Evolutionary conservation across 2,888 invertebrate species (phyloP).

Genomic region (Cepaea hortensis): DNA sequence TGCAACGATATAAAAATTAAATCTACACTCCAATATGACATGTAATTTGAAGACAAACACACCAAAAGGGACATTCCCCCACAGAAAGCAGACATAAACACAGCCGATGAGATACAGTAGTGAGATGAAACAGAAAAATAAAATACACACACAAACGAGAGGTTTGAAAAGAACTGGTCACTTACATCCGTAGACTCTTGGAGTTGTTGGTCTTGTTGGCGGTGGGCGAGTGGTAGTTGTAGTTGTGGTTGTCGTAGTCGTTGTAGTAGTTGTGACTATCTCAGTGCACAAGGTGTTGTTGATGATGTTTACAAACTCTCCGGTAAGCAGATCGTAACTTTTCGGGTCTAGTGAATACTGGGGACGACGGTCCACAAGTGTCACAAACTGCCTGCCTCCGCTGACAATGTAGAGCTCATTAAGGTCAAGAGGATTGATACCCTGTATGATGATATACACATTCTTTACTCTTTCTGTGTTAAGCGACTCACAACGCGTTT

Average conservation of each 20-base stretch:
- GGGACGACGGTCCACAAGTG: not conserved
- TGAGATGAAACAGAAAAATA: too few species aligned
- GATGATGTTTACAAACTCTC: constrained; percentile 9
- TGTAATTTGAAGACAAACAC: too few species aligned
- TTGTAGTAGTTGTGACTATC: not conserved
- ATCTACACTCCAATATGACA: too few species aligned
- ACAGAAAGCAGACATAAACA: too few species aligned
- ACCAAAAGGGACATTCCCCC: too few species aligned
- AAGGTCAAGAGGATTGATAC: constrained; percentile 19
- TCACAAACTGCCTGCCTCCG: not conserved
- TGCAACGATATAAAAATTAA: too few species aligned
- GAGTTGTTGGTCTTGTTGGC: constrained; percentile 6
- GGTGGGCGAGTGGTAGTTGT: not conserved
- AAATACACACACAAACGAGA: too few species aligned
- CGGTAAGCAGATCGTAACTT: not conserved
- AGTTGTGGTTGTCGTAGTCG: not conserved
- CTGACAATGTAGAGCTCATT: constrained; percentile 8
- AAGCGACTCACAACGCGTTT: too few species aligned
- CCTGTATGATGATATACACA: not conserved
- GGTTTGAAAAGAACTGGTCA: not conserved
- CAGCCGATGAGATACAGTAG: too few species aligned
- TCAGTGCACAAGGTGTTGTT: not conserved
- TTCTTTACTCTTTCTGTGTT: not conserved
- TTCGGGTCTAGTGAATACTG: not conserved
- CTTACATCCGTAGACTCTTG: constrained; percentile 18